A percentile compares a stretch with the other conserved stretches of the same genome.
phyloP scores from a whole-genome alignment of 1,140 invertebrate genomes.

The Drosophila subobscura region DNA sequence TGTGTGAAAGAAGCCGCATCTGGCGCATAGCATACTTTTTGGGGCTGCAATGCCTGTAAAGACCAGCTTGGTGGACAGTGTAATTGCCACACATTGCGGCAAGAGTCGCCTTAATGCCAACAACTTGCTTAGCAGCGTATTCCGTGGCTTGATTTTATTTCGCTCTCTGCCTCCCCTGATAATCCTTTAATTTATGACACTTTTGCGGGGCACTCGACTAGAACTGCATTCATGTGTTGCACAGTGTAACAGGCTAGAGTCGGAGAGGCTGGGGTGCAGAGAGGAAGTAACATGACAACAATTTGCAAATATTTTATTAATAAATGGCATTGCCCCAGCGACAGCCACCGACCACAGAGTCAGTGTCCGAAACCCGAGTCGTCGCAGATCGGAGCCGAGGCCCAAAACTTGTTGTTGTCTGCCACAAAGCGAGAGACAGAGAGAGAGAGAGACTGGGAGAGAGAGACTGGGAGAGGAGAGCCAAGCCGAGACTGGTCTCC shows the following conservation, averaged over 20 bases:
- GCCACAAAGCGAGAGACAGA: slow-evolving; percentile 6
- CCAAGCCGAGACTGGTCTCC: slow-evolving; percentile 6
- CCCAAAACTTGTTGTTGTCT: slow-evolving; percentile 54
- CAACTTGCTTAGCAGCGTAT: slow-evolving; percentile 71
- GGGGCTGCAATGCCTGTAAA: background rate
- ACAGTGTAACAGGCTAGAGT: slow-evolving; percentile 13
- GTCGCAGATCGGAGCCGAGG: too few species aligned
- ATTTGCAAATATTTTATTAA: slow-evolving; percentile 83
- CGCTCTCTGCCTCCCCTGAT: background rate
- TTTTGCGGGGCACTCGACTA: slow-evolving; percentile 49
- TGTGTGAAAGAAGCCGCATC: background rate
- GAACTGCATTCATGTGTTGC: slow-evolving; percentile 20
- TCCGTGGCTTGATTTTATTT: background rate
- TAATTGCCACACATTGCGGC: slow-evolving; percentile 75
- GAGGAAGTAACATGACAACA: slow-evolving; percentile 70
- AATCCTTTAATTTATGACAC: slow-evolving; percentile 53
- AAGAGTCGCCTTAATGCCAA: slow-evolving; percentile 70
- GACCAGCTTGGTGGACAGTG: slow-evolving; percentile 44
- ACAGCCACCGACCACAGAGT: slow-evolving; percentile 40
- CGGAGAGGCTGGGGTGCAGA: background rate
- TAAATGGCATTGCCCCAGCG: slow-evolving; percentile 65
- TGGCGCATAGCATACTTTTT: slow-evolving; percentile 16
- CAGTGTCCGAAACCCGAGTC: too few species aligned
- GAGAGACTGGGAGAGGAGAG: background rate
- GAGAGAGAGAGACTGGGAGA: background rate